phyloP scores from a whole-genome alignment of 2,797 vertebrate genomes.

The Orestias chungarensis region DNA sequence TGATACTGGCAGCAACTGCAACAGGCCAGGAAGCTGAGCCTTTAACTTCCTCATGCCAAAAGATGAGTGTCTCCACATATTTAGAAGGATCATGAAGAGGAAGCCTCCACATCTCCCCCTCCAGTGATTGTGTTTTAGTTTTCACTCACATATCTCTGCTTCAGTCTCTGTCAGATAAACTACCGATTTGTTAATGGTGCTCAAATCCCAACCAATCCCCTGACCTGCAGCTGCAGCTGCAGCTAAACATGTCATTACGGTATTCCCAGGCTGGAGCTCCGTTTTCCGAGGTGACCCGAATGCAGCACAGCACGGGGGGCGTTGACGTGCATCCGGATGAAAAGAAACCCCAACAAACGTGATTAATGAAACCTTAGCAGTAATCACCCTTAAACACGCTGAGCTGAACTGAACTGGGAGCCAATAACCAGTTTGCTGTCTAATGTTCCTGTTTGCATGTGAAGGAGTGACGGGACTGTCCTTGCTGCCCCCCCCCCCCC shows the following conservation, averaged over 20 bases:
- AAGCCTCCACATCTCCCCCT: too few relatives aligned
- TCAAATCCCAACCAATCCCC: neutral
- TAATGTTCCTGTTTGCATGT: too few relatives aligned
- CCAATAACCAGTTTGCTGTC: neutral
- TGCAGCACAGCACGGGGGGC: neutral
- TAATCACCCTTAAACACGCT: neutral
- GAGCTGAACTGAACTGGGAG: neutral
- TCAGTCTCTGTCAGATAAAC: neutral
- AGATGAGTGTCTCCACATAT: too few relatives aligned
- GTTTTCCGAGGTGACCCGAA: constrained; percentile 1
- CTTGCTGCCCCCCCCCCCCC: neutral
- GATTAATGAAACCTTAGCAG: neutral
- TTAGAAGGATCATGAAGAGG: too few relatives aligned
- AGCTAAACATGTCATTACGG: too few relatives aligned
- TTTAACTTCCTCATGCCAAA: too few relatives aligned
- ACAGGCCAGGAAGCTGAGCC: too few relatives aligned
- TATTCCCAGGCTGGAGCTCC: neutral
- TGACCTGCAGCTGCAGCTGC: too few relatives aligned
- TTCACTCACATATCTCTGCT: neutral
- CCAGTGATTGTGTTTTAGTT: too few relatives aligned
- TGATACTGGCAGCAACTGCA: too few relatives aligned
- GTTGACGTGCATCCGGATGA: neutral
- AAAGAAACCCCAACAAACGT: neutral
- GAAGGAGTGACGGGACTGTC: neutral
- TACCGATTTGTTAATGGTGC: neutral